A percentile compares a stretch with the other conserved stretches of the same genome.
These are phyloP conservation scores for Orientallactaga sibirica DNA, from an alignment of 2,797 vertebrate genomes.

Conservation along the genomic window DNA sequence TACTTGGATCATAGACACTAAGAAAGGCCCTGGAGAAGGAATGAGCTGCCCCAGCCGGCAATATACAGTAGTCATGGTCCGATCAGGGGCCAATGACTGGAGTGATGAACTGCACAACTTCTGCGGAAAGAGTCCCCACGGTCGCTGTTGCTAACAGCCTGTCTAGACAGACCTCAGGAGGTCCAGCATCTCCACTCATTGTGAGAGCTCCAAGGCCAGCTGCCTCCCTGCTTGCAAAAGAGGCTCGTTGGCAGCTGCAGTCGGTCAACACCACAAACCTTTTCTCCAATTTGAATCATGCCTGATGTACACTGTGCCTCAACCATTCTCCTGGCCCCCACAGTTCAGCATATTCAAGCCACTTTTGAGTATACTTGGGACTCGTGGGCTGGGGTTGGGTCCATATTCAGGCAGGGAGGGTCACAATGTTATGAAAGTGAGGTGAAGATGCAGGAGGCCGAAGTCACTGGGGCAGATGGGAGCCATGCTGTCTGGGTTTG, in stretches of 20 bases:
- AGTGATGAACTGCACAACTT: constrained; percentile 80
- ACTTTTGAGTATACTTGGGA: not conserved
- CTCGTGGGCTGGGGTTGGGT: not conserved
- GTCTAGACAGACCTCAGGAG: constrained; percentile 86
- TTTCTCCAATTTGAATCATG: not conserved
- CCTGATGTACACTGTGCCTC: not conserved
- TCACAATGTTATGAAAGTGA: not conserved
- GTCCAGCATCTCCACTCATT: not conserved
- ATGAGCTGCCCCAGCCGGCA: not conserved
- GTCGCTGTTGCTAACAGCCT: constrained; percentile 62
- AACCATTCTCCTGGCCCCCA: fast-evolving
- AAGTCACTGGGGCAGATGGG: not conserved
- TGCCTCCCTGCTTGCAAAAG: constrained; percentile 78
- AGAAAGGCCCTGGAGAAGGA: not conserved
- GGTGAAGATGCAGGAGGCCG: not conserved
- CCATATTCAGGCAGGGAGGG: not conserved
- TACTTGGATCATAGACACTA: not conserved
- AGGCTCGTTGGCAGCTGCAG: constrained; percentile 12
- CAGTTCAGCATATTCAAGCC: not conserved
- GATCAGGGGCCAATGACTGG: constrained; percentile 56
- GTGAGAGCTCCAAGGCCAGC: constrained; percentile 65
- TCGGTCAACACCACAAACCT: constrained; percentile 30
- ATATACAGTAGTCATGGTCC: not conserved
- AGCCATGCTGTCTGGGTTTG: not conserved
- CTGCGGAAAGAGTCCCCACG: constrained; percentile 1